Evolutionary conservation across 2,888 invertebrate genomes (phyloP).

Genomic region (Ophion obscuratus): DNA sequence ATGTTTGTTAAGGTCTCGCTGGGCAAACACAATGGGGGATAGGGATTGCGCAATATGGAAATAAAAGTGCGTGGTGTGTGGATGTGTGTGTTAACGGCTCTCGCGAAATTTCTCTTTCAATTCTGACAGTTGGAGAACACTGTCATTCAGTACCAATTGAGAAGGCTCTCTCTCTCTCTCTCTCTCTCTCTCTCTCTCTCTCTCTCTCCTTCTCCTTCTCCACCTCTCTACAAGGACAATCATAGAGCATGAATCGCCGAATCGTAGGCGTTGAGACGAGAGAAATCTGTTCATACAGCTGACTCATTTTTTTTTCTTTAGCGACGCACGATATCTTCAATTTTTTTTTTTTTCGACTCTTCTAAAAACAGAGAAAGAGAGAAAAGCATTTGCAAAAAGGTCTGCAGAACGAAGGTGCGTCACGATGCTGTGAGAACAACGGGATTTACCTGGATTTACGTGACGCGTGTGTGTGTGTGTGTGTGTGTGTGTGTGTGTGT

Average conservation of each 20-base stretch:
- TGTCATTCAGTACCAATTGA: slow-evolving; percentile 17
- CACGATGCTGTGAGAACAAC: slow-evolving; percentile 38
- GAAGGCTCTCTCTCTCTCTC: not conserved
- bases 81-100: slow-evolving; percentile 38
- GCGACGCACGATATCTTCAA: not conserved
- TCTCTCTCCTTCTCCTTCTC: slow-evolving; percentile 21
- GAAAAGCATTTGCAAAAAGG: slow-evolving; percentile 35
- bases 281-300: slow-evolving; percentile 50
- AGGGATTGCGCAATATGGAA: slow-evolving; percentile 55
- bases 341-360: slow-evolving; percentile 5
- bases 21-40: slow-evolving; percentile 33
- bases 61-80: slow-evolving; percentile 42
- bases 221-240: slow-evolving; percentile 43
- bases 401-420: slow-evolving; percentile 24
- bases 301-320: slow-evolving; percentile 39
- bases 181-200: slow-evolving; percentile 16
- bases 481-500: not conserved
- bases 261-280: slow-evolving; percentile 56
- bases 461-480: slow-evolving; percentile 1
- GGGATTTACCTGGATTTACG: slow-evolving; percentile 46
- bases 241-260: slow-evolving; percentile 50
- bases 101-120: slow-evolving; percentile 58
- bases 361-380: not conserved
- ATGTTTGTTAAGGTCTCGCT: slow-evolving; percentile 19
- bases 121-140: slow-evolving; percentile 36